Conservation (phyloP, 2,797 vertebrate species). For the Siniperca scherzeri region DNA sequence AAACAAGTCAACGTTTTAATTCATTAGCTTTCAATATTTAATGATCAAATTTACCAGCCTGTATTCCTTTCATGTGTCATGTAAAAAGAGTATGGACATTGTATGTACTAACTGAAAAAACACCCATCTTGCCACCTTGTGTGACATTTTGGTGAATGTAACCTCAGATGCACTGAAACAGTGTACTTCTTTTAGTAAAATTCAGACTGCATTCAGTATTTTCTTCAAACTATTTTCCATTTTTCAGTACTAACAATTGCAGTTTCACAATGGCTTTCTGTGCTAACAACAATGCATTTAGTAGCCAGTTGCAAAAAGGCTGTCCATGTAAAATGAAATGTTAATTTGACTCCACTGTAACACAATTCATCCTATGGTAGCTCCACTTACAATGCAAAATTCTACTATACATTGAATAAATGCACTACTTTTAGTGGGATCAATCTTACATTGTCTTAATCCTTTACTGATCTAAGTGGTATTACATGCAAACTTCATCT, state of each 20-base stretch:
- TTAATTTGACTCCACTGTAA: slow-evolving; percentile 28
- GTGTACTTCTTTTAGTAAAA: slow-evolving; percentile 9
- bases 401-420: slow-evolving; percentile 61
- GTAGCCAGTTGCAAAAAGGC: not conserved
- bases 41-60: slow-evolving; percentile 28
- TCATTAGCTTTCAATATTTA: slow-evolving; percentile 17
- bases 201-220: slow-evolving; percentile 8
- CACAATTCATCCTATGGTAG: slow-evolving; percentile 29
- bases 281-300: slow-evolving; percentile 41
- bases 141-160: slow-evolving; percentile 39
- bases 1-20: slow-evolving; percentile 17
- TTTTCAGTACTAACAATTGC: slow-evolving; percentile 24
- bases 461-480: slow-evolving; percentile 15
- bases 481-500: not conserved
- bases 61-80: slow-evolving; percentile 26
- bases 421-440: slow-evolving; percentile 43
- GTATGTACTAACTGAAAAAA: slow-evolving; percentile 37
- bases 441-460: slow-evolving; percentile 23
- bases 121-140: slow-evolving; percentile 17
- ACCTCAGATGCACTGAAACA: slow-evolving; percentile 26
- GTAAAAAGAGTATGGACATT: slow-evolving; percentile 29
- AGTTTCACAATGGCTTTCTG: slow-evolving; percentile 32
- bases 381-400: slow-evolving; percentile 26
- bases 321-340: slow-evolving; percentile 9
- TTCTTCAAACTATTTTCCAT: slow-evolving; percentile 10